These are phyloP conservation scores for Cirrhinus molitorella DNA, from an alignment of 2,797 vertebrate genomes.

Conservation along the genomic window DNA sequence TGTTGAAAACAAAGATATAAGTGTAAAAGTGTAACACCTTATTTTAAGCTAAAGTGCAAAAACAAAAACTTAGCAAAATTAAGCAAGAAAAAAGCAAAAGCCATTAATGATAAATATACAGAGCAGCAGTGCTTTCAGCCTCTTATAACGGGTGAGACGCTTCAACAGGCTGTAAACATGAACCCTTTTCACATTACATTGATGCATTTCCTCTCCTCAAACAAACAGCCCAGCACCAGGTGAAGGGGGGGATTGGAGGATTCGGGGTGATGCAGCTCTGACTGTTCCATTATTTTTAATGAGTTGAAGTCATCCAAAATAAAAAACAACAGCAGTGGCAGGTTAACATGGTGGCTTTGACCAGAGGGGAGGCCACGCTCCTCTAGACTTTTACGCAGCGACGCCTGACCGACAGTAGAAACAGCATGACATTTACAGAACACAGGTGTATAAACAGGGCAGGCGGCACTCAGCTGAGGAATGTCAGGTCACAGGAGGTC, in stretches of 20 bases:
- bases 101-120: neutral
- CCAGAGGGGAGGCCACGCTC: conserved; percentile 67
- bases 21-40: too few species aligned
- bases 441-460: conserved; percentile 48
- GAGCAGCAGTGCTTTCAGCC: conserved; percentile 27
- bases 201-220: conserved; percentile 14
- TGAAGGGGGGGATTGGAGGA: neutral
- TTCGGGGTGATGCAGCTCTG: conserved; percentile 36
- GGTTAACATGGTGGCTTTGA: conserved; percentile 72
- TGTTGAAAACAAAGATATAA: too few species aligned
- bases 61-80: neutral
- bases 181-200: conserved; percentile 3
- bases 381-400: conserved; percentile 26
- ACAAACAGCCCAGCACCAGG: conserved; percentile 22
- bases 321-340: conserved; percentile 39
- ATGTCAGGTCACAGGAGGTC: conserved; percentile 48
- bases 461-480: conserved; percentile 36
- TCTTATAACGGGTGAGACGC: neutral
- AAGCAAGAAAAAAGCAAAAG: neutral
- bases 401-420: conserved; percentile 56
- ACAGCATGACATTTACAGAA: conserved; percentile 55
- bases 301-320: conserved; percentile 69
- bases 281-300: conserved; percentile 79
- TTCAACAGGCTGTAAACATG: conserved; percentile 48
- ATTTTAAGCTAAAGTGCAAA: neutral